These are phyloP conservation scores for Acanthaster planci DNA, from an alignment of 35 echinoderm and acorn worm genomes.

Conservation along the genomic window DNA sequence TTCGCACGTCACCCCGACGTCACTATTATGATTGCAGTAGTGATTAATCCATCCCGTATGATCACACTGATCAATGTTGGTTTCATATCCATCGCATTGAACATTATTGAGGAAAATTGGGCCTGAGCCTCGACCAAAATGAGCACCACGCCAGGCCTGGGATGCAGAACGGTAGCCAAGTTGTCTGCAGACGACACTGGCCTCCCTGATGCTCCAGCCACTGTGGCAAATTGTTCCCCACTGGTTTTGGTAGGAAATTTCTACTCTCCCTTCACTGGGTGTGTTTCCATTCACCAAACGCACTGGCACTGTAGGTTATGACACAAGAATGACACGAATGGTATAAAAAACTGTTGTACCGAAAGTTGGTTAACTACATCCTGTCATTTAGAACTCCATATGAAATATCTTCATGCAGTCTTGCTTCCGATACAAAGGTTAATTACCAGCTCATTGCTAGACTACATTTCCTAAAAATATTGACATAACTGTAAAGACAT, in stretches of 20 bases:
- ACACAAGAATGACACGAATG: no score
- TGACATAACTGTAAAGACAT: no score
- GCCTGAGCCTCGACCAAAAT: not conserved
- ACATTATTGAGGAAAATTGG: slow-evolving; percentile 11
- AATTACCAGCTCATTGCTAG: no score
- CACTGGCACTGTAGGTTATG: not conserved
- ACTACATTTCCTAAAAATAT: no score
- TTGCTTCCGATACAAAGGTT: no score
- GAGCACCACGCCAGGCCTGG: not conserved
- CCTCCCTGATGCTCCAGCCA: not conserved
- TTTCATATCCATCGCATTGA: slow-evolving; percentile 1
- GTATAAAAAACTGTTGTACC: no score
- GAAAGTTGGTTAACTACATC: no score
- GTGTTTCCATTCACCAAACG: slow-evolving; percentile 2
- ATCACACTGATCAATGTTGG: not conserved
- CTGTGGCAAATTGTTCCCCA: slow-evolving; percentile 1
- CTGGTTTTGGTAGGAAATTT: not conserved
- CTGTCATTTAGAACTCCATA: no score
- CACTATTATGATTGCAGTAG: slow-evolving; percentile 1
- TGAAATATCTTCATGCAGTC: no score
- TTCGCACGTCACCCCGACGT: slow-evolving; percentile 18
- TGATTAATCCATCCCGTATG: not conserved
- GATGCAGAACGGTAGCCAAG: not conserved
- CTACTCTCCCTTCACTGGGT: slow-evolving; percentile 18
- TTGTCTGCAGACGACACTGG: not conserved